Evolutionary conservation across 2,888 invertebrate species (phyloP).

Genomic region (Saturnia japonica): DNA sequence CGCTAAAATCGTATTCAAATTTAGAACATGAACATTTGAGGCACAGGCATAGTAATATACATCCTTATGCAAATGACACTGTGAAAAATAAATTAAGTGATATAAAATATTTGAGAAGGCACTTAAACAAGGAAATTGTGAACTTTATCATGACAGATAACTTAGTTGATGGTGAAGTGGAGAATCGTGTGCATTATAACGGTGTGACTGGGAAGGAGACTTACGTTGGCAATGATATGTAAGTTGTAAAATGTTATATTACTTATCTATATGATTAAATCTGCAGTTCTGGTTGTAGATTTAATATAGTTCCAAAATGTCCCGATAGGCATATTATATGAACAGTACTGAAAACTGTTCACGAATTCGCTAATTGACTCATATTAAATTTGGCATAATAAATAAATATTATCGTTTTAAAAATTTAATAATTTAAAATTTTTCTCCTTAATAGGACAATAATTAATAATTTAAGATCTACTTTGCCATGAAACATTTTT

Average conservation of each 20-base stretch:
- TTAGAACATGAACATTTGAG: constrained; percentile 37
- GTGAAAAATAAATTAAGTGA: constrained; percentile 60
- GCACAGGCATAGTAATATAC: constrained; percentile 50
- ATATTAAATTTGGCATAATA: too few relatives aligned
- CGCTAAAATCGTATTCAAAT: constrained; percentile 8
- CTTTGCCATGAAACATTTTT: too few relatives aligned
- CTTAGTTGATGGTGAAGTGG: constrained; percentile 86
- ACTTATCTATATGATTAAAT: too few relatives aligned
- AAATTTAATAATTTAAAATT: too few relatives aligned
- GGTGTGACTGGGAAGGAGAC: constrained; percentile 87
- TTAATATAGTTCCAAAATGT: too few relatives aligned
- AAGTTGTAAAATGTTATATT: constrained; percentile 46
- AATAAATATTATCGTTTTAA: too few relatives aligned
- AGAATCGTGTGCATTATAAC: constrained; percentile 83
- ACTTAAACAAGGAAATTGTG: constrained; percentile 68
- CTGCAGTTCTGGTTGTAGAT: too few relatives aligned
- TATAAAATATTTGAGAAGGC: constrained; percentile 66
- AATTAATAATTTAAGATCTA: too few relatives aligned
- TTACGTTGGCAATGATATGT: constrained; percentile 79
- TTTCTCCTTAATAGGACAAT: too few relatives aligned
- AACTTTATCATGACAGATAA: constrained; percentile 86
- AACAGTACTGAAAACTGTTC: too few relatives aligned
- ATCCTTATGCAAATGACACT: constrained; percentile 44
- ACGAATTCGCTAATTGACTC: too few relatives aligned
- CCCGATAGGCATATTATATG: too few relatives aligned